Percentiles rank a stretch among this genome's conserved stretches.
phyloP scores from a whole-genome alignment of 2,113 vertebrate genomes.

The Saguinus imperator region DNA sequence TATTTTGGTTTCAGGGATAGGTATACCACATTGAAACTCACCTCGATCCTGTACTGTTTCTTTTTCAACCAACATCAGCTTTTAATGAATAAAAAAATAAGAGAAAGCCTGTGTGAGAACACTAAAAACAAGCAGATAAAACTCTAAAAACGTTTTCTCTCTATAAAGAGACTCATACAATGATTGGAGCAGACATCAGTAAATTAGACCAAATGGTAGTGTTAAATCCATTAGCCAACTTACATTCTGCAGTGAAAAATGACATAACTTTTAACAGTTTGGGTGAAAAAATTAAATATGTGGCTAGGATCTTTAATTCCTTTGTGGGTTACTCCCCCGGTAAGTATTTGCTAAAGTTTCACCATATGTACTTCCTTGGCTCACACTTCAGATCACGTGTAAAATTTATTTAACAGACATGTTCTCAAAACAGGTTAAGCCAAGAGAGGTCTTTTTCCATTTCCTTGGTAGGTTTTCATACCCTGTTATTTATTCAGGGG shows the following conservation, averaged over 20 bases:
- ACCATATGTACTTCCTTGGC: conserved; percentile 76
- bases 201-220: conserved; percentile 83
- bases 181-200: conserved; percentile 82
- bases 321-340: conserved; percentile 73
- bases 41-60: neutral
- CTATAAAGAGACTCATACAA: conserved; percentile 57
- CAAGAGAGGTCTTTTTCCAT: conserved; percentile 56
- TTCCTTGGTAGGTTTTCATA: conserved; percentile 68
- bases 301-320: conserved; percentile 78
- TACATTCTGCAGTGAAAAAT: conserved; percentile 75
- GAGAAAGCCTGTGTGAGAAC: conserved; percentile 63
- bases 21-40: conserved; percentile 24
- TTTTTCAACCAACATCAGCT: conserved; percentile 53
- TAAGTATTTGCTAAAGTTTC: conserved; percentile 82
- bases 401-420: conserved; percentile 79
- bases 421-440: conserved; percentile 67
- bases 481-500: conserved; percentile 49
- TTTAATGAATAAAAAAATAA: conserved; percentile 65
- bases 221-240: conserved; percentile 86
- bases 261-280: conserved; percentile 80
- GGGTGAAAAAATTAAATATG: conserved; percentile 75
- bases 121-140: conserved; percentile 71
- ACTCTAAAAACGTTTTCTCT: neutral
- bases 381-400: conserved; percentile 63
- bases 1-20: conserved; percentile 34